Evolutionary conservation across 2,797 vertebrate genomes (phyloP), one percentile per base, ranked within the genome.

Genomic region (Cyprinodon diabolis): DNA sequence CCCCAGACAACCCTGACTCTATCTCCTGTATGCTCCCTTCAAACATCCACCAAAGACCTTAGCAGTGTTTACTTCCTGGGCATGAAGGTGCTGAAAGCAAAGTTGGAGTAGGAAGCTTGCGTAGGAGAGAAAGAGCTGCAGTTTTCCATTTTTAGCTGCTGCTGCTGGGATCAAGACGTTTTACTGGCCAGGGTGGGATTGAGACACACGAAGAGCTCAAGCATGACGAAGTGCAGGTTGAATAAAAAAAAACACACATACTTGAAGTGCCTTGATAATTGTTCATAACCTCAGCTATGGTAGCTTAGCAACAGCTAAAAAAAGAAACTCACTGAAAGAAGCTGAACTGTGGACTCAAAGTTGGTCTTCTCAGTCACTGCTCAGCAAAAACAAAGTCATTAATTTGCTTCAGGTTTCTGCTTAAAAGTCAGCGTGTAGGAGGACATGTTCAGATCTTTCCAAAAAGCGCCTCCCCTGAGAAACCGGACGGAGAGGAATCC

Each of bases 81-180:
- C 69, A 58, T 54, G 57, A 86, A 90, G 80, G 87, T 84, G 86
- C 69, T 81, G 90, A 91, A 83, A 86, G 90, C 85, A 89, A 90
- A 89, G 87, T 86, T 84, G 12, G 89, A 92, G 93, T 91, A 89
- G 92, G 92, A 92, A 91, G 90, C 87, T 74, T 85, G 87, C 80
- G 87, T 90, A 84, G 89, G 90, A 91, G 91, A 87, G 88, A 79
- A 49, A 79, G 84, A 77, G 83, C 89, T 88, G 84, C 91, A 79
- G 88, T 67, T 88, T 89, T 92, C 90, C 92, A 92, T 93, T 92
- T 94, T 91, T 93, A 92, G 90, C 87, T 23, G 74, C 84, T 79
- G 83, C 89, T 76, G 23, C 72, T 77, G 81, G 76, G 81, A 90
- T 89, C 79, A 77, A 86, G 87, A 87, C 75, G 86, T 88, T 90